Conservation (phyloP, 2,797 vertebrate genomes). For the Arrhamphus sclerolepis region DNA sequence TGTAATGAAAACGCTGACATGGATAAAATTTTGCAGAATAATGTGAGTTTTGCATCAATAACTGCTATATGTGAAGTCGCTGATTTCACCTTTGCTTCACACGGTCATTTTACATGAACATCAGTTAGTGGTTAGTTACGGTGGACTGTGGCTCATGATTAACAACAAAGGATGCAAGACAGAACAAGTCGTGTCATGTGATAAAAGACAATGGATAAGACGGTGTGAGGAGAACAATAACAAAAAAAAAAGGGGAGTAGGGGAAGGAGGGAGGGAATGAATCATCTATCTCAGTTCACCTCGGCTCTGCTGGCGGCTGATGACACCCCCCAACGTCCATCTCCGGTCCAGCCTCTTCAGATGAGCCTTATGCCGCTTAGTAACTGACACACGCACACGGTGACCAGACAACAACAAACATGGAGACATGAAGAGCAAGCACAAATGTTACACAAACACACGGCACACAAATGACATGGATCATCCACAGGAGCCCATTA, state of each 20-base stretch:
- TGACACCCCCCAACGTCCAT: slow-evolving; percentile 99
- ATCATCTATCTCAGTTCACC: slow-evolving; percentile 87
- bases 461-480: slow-evolving; percentile 61
- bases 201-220: slow-evolving; percentile 40
- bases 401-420: slow-evolving; percentile 62
- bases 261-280: slow-evolving; percentile 63
- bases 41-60: slow-evolving; percentile 49
- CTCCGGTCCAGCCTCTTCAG: slow-evolving; percentile 99
- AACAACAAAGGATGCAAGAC: slow-evolving; percentile 43
- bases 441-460: slow-evolving; percentile 68
- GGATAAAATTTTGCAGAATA: slow-evolving; percentile 31
- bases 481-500: slow-evolving; percentile 36
- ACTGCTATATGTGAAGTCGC: slow-evolving; percentile 50
- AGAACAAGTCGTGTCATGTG: slow-evolving; percentile 54
- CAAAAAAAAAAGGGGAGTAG: slow-evolving; percentile 10
- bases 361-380: slow-evolving; percentile 99
- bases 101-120: slow-evolving; percentile 39
- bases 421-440: slow-evolving; percentile 64
- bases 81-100: slow-evolving; percentile 55
- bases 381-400: slow-evolving; percentile 86
- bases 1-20: slow-evolving; percentile 46
- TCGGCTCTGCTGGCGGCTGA: slow-evolving; percentile 99
- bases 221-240: slow-evolving; percentile 30
- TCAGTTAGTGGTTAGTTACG: slow-evolving; percentile 67
- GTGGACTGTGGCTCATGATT: slow-evolving; percentile 30